Evolutionary conservation across 1,140 invertebrate species (phyloP).

Genomic region (Stenopsyche tienmushanensis): DNA sequence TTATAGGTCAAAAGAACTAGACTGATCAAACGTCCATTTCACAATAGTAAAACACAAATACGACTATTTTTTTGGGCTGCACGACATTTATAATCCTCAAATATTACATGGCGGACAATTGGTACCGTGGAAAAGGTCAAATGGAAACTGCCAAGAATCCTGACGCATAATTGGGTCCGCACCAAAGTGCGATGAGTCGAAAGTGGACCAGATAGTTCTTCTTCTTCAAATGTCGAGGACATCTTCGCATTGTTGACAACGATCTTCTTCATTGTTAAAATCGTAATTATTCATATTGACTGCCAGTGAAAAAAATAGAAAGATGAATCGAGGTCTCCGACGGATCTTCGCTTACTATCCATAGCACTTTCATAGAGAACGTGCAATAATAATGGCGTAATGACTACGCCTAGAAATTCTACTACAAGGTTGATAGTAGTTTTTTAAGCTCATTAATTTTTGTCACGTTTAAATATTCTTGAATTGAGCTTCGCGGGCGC

Average conservation of each 20-base stretch:
- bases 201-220: constrained; percentile 26
- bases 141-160: neutral
- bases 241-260: constrained; percentile 30
- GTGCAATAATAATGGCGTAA: no score
- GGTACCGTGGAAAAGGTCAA: constrained; percentile 6
- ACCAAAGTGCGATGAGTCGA: constrained; percentile 18
- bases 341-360: neutral
- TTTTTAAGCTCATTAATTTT: no score
- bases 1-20: no score
- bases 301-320: neutral
- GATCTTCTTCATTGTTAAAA: constrained; percentile 9
- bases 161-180: neutral
- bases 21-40: no score
- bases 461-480: no score
- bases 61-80: constrained; percentile 9
- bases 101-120: neutral
- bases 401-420: no score
- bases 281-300: neutral
- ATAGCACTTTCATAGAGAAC: neutral
- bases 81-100: neutral
- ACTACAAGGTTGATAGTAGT: no score
- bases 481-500: no score
- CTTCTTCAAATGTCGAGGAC: constrained; percentile 36
- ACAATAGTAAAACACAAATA: constrained; percentile 5
- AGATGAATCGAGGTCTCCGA: neutral